These are phyloP conservation scores for Aphelenchoides avenae DNA, from an alignment of 1,140 invertebrate genomes.

Conservation along the genomic window DNA sequence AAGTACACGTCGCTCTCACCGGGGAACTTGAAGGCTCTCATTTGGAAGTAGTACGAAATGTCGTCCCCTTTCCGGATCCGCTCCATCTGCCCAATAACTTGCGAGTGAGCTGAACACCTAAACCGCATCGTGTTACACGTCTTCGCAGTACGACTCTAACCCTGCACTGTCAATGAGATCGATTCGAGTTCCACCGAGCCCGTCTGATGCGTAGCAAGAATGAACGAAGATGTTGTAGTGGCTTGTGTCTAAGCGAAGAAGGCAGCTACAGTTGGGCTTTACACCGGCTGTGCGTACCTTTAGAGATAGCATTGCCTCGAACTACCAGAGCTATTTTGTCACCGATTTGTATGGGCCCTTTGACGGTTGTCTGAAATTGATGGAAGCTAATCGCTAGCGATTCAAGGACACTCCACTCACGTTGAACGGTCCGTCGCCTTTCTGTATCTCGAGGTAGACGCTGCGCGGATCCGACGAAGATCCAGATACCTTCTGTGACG, in stretches of 20 bases:
- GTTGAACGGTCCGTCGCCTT: constrained; percentile 9
- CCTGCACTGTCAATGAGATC: constrained; percentile 46
- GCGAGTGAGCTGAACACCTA: no score
- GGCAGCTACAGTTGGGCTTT: not conserved
- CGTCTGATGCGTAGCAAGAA: constrained; percentile 52
- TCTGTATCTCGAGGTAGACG: not conserved
- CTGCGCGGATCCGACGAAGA: not conserved
- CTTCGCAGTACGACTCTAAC: no score
- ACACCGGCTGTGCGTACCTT: constrained; percentile 23
- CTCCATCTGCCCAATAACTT: no score
- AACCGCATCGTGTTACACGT: no score
- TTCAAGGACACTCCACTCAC: no score
- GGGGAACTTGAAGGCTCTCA: no score
- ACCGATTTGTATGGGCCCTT: constrained; percentile 47
- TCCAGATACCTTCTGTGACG: not conserved
- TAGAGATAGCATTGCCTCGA: constrained; percentile 29
- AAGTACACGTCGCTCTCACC: no score
- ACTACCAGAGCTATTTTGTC: constrained; percentile 49
- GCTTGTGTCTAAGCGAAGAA: constrained; percentile 20
- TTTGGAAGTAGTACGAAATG: no score
- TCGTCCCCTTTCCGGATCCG: no score
- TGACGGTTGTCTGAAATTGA: constrained; percentile 18
- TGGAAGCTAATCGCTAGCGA: no score
- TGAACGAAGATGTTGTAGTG: constrained; percentile 57
- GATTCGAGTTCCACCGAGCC: constrained; percentile 36